Base-by-base conservation (phyloP, 92 coral and sea anemone species). In the Meandrina meandrites region DNA sequence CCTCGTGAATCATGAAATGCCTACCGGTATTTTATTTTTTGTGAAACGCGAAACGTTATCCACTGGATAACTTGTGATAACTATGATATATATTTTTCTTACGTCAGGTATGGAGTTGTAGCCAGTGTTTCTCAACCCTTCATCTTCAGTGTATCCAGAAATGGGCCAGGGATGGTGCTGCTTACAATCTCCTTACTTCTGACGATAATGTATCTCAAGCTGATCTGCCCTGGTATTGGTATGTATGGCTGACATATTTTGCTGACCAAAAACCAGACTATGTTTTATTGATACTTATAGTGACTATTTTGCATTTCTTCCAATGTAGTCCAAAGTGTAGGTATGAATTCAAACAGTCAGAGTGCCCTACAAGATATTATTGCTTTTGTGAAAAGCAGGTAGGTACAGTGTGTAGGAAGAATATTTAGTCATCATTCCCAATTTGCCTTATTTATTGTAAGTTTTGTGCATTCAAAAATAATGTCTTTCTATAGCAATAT, bases 81-180 rank as follows among this genome's bases (percentile, higher is more conserved):
- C n/a, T n/a, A n/a, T n/a, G 45, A 40, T 6, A 40, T 40, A 40
- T 27, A 1, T 27, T 60, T 24, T 60, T 66, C 35, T 66, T 12
- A 45, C 83, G 71, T 35, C 78, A 97, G 99, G 92, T 97, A 14
- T 97, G 99, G 99, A 94, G 74, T 78, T 97, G 99, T 73, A 86
- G 87, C 60, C 98, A 91, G 87, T 97, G 99, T 74, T 95, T 80
- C 80, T 86, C 97, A 35, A 86, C 92, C 75, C 89, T 97, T 57
- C 99, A 97, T 60, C 93, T 97, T 8, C 98, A 91, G 76, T 97
- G 99, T 56, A 95, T 97, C 48, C 99, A 97, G 79, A 90, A 93
- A 74, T 95, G 99, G 99, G 95, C 98, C 50, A 91, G 89, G 70
- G 99, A 97, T 86, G 99, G 99, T 24, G 98, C 97, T 30, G 80